Evolutionary conservation across 2,888 invertebrate species (phyloP), one percentile per base, ranked within the genome.

Genomic region (Halictus ligatus): DNA sequence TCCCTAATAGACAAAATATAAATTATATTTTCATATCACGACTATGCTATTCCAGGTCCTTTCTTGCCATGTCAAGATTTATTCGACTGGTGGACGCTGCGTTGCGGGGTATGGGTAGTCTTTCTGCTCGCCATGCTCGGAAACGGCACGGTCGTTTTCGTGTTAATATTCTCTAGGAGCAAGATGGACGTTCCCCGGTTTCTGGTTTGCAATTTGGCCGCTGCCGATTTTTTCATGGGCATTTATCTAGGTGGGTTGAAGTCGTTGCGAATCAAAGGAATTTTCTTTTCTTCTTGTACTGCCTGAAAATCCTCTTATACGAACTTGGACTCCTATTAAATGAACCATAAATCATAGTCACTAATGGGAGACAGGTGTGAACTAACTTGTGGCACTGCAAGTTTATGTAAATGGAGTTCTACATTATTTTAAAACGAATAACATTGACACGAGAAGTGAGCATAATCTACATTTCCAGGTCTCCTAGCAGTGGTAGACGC

Each of bases 211-310:
- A 99, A 99, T 96, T 96, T 99, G 89, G 99, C 99, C 0, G 98
- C 99, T 0, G 99, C 99, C 0, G 99, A 99, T 96, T 98, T 99
- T 95, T 98, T 98, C 95, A 99, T 99, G 98, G 99, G 99, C 79
- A 96, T 99, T 80, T 99, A 99, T 95, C 96, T 99, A 87, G 98
- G 98, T 97, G 93, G 94, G 93, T 78, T 25, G 15, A 54, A 58
- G 18, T 25, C 13, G 5, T 13, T 25, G 13, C 60, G 60, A 12
- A 46, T 12, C 46, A 13, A 46, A 46, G 13, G 46, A 46, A 10
- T 46, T 46, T 10, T 46, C 46, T 46, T 46, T 46, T 46, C 13
- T 43, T 8, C 43, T 43, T 43, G 43, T 43, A 43, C 8, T 43
- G 35, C 35, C n/a, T 40, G 35, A 4, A 35, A 35, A 35, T 35